Evolutionary conservation across 2,797 vertebrate genomes (phyloP).

Genomic region (Phylloscopus collybita): DNA sequence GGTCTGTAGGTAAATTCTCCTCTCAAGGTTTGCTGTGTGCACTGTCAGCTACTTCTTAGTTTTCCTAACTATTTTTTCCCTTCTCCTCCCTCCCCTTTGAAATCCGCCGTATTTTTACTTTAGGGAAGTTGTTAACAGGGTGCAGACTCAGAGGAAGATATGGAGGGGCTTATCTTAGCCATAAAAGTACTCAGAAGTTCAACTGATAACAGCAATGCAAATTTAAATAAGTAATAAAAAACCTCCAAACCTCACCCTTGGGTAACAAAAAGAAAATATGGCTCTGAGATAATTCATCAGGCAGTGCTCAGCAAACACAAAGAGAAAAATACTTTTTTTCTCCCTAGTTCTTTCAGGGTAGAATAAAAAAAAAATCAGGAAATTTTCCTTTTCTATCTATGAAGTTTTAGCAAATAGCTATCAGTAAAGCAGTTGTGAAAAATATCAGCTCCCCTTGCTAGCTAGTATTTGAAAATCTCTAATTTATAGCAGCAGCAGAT

Average conservation of each 20-base stretch:
- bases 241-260: background rate
- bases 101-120: background rate
- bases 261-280: background rate
- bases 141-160: background rate
- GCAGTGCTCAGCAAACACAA: background rate
- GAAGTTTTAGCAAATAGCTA: background rate
- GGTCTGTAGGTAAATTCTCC: background rate
- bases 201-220: background rate
- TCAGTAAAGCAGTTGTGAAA: background rate
- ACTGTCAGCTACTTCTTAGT: background rate
- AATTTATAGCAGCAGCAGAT: background rate
- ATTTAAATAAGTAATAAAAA: background rate
- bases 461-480: background rate
- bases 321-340: background rate
- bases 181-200: background rate
- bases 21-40: background rate
- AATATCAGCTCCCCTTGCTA: background rate
- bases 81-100: rapidly evolving
- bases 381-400: background rate
- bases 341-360: background rate
- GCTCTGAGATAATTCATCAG: background rate
- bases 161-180: background rate
- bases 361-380: background rate
- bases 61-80: background rate
- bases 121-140: background rate